Base-by-base conservation (phyloP, 2,797 vertebrate genomes). In the Anniella stebbinsi region DNA sequence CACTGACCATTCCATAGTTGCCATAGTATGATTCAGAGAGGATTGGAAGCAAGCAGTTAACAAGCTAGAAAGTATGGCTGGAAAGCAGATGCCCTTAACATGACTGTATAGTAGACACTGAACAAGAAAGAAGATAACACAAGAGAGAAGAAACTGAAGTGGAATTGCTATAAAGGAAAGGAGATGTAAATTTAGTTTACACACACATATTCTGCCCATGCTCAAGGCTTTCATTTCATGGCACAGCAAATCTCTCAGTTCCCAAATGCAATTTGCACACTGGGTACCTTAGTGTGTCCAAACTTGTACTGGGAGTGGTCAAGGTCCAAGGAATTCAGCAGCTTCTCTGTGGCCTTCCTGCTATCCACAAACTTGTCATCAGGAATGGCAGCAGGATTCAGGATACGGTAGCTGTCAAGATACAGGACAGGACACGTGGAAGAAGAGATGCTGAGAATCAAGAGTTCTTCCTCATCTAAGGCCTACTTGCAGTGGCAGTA, bases 361-460 rank as follows among this genome's bases (percentile, higher is more conserved):
- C 98, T 98, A 95, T 99, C 99, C 95, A 99, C 95, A 93, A 99
- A 99, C 93, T 96, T 98, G 93, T 99, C 98, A 0, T 99, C 98
- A 1, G 99, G 98, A 95, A 99, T 98, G 88, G 98, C 98, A 0
- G 98, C 97, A 78, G 98, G 98, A 86, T 99, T 99, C 95, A 99
- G 96, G 94, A 99, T 99, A 85, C 98, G 98, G 95, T 99, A 99
- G 82, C 98, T 99, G 95, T 0, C 13, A 86, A 93, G 72, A 91
- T 10, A 96, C 13, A 89, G 85, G 38, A 93, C 63, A 88, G 17
- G 23, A 72, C 1, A 60, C 4, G 33, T n/a, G 45, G 51, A 80
- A 38, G 15, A 87, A 69, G 7, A 33, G n/a, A 76, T 41, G 9
- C 48, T n/a, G 80, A 75, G 41, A 67, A 76, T 57, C 78, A 75